Conservation (phyloP, 2,888 invertebrate species). For the Cenopis cana region DNA sequence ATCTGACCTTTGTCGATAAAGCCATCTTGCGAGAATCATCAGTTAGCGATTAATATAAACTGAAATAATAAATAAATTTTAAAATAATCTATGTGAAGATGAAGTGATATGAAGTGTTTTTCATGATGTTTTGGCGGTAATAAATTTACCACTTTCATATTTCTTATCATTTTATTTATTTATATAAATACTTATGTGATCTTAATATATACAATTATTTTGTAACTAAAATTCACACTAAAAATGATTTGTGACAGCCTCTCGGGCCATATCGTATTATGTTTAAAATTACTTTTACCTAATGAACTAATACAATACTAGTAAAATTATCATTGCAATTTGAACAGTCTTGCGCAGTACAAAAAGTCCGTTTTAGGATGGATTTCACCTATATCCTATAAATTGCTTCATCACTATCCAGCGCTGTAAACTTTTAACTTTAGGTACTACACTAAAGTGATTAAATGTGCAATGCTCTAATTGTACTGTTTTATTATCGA, state of each 20-base stretch:
- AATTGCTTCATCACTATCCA: not conserved
- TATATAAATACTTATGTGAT: not conserved
- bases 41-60: too few relatives aligned
- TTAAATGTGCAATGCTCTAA: not conserved
- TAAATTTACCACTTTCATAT: not conserved
- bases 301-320: not conserved
- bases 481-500: not conserved
- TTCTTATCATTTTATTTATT: not conserved
- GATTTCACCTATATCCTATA: not conserved
- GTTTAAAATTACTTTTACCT: not conserved
- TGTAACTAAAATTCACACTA: not conserved
- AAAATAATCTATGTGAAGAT: too few relatives aligned
- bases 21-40: not conserved
- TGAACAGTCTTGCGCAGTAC: not conserved
- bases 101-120: too few relatives aligned
- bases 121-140: not conserved
- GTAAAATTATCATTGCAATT: not conserved
- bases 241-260: not conserved
- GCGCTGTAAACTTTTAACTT: not conserved
- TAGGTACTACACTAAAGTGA: too few relatives aligned
- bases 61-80: too few relatives aligned
- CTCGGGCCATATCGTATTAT: not conserved
- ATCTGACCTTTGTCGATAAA: not conserved
- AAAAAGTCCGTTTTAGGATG: too few relatives aligned
- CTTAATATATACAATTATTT: not conserved